A percentile compares a stretch with the other conserved stretches of the same genome.
Evolutionary conservation across 2,113 vertebrate species (phyloP).

Genomic region (Lota lota): DNA sequence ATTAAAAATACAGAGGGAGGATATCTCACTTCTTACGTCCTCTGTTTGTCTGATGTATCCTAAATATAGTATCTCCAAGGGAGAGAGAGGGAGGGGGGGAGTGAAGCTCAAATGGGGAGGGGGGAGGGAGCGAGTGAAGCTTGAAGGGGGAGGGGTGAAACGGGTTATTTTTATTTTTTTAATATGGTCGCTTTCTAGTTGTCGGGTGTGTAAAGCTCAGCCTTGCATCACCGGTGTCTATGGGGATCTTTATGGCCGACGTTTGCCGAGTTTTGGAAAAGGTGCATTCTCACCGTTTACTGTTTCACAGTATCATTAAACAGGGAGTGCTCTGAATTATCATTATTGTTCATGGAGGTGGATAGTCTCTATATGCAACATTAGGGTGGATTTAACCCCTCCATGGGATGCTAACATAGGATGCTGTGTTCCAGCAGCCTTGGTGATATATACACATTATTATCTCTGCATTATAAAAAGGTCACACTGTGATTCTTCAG

Average conservation of each 20-base stretch:
- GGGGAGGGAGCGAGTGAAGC: not conserved
- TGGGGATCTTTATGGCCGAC: too few relatives aligned
- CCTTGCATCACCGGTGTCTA: not conserved
- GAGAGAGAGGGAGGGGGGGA: not conserved
- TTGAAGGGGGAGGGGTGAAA: not conserved
- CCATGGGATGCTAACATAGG: too few relatives aligned
- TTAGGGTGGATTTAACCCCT: constrained; percentile 8
- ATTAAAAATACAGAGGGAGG: constrained; percentile 43
- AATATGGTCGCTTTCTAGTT: not conserved
- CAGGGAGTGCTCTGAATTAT: constrained; percentile 7
- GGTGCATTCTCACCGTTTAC: too few relatives aligned
- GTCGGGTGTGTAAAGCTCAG: constrained; percentile 6
- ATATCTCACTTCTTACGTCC: not conserved
- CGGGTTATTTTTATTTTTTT: not conserved
- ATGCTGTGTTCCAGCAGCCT: constrained; percentile 28
- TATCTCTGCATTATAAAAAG: constrained; percentile 31
- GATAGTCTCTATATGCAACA: constrained; percentile 44
- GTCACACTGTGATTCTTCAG: not conserved
- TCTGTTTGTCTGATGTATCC: constrained; percentile 36
- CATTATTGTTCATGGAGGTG: constrained; percentile 34
- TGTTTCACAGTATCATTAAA: constrained; percentile 20
- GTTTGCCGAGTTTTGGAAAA: too few relatives aligned
- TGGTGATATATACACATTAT: constrained; percentile 22
- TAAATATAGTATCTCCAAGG: constrained; percentile 20
- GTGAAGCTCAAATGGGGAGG: not conserved